Base-by-base conservation (phyloP, 2,113 vertebrate genomes). In the Bambusicola thoracicus region DNA sequence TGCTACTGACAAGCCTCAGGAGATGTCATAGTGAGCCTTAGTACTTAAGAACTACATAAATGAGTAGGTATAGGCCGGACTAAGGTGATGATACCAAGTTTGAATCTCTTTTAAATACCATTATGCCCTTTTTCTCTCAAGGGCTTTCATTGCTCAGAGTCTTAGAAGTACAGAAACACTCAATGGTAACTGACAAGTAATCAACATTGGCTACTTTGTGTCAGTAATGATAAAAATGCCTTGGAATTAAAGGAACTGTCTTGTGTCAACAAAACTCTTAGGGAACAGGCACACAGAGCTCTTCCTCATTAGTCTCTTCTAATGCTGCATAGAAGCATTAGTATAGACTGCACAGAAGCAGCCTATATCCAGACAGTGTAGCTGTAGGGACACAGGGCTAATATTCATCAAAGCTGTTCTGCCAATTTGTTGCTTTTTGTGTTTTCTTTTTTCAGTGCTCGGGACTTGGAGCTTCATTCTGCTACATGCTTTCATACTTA, bases 401-500 rank as follows among this genome's bases (percentile, higher is more conserved):
- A 51, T 13, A 17, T 62, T 49, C 41, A 32, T 61, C 70, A 49
- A 11, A 49, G 9, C 27, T 63, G 27, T 84, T 73, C 41, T 94
- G 43, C 46, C 93, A 13, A 32, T 41, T 89, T 93, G 20, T 70
- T 20, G 22, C 15, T 32, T 18, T 14, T 17, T 66, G 15, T 53
- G 51, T 53, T 30, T 8, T 95, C 78, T 46, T 86, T 93, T 95
- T 87, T 13, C 88, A 99, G 99, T 99, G 99, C 94, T 99, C 99
- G 43, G 99, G 99, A 77, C 98, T 99, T 18, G 99, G 99, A 82
- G 99, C 99, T 78, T 99, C 99, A 11, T 99, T 99, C 92, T 99
- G 99, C 95, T 99, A 99, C 41, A 98, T 99, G 99, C 97, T 99
- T 61, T 99, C 99, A 11, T 99, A 99, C 96, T 97, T 99, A 90